Conservation (phyloP, 2,797 vertebrate species). For the Podarcis lilfordi region DNA sequence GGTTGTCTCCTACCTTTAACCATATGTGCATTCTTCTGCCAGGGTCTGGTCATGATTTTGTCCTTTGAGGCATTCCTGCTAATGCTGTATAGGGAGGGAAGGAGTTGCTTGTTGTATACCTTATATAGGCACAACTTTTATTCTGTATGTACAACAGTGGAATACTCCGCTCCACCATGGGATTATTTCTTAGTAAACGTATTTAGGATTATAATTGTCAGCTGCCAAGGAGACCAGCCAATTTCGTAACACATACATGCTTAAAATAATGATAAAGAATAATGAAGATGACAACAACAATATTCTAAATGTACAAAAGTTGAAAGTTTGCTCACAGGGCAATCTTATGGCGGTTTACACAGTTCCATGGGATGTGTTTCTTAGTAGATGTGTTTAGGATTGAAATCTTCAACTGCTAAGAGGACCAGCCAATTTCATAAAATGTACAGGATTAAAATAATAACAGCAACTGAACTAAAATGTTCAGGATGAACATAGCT, state of each 20-base stretch:
- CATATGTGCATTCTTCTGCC: slow-evolving; percentile 49
- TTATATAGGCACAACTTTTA: slow-evolving; percentile 20
- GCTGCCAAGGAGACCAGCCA: slow-evolving; percentile 30
- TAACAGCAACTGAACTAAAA: slow-evolving; percentile 51
- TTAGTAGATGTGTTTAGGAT: not conserved
- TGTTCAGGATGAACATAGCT: not conserved
- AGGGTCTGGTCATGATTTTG: slow-evolving; percentile 42
- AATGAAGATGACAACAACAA: too few species aligned
- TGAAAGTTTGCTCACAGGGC: not conserved
- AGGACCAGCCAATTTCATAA: slow-evolving; percentile 38
- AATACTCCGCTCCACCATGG: not conserved
- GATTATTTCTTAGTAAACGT: not conserved
- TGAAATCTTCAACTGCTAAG: not conserved
- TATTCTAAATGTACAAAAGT: too few species aligned
- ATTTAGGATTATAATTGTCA: not conserved
- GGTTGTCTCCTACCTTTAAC: slow-evolving; percentile 58
- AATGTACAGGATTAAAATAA: slow-evolving; percentile 26
- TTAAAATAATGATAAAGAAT: slow-evolving; percentile 34
- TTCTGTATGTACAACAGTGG: too few species aligned
- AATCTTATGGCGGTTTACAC: not conserved
- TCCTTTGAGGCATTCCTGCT: slow-evolving; percentile 12
- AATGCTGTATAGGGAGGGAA: not conserved
- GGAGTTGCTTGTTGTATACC: not conserved
- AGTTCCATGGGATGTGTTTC: not conserved
- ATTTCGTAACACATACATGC: slow-evolving; percentile 35